Percentiles rank a stretch among this genome's conserved stretches.
phyloP scores from a whole-genome alignment of 2,797 vertebrate species.

The Phataginus tetradactyla region DNA sequence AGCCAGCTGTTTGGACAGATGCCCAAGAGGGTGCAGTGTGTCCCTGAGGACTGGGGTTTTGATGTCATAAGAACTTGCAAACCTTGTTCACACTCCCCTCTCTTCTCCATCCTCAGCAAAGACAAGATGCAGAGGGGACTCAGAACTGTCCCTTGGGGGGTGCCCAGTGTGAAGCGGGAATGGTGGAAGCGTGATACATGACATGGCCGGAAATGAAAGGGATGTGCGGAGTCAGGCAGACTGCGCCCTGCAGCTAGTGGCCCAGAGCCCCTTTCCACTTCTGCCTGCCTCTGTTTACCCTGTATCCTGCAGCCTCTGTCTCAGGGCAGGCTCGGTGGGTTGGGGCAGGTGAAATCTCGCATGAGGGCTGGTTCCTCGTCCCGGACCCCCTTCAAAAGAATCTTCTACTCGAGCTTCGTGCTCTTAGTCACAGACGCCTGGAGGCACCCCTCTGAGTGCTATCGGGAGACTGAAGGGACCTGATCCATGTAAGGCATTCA shows the following conservation, averaged over 20 bases:
- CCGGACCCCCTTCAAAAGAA: background rate
- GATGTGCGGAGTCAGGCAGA: background rate
- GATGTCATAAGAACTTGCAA: background rate
- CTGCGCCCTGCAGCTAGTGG: background rate
- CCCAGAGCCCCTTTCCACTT: background rate
- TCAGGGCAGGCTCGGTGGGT: background rate
- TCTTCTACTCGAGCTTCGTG: background rate
- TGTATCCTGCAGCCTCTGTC: background rate
- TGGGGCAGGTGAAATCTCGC: no score
- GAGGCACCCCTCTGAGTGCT: background rate
- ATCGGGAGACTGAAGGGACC: background rate
- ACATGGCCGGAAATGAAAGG: no score
- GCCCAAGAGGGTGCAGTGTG: background rate
- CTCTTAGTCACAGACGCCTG: background rate
- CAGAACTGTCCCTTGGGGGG: accelerated
- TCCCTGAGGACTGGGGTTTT: background rate
- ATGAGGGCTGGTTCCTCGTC: background rate
- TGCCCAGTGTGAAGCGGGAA: background rate
- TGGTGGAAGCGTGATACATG: background rate
- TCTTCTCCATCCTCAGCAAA: background rate
- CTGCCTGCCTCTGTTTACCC: background rate
- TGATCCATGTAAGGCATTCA: background rate
- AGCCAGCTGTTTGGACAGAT: background rate
- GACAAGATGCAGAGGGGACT: background rate
- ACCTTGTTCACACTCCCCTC: background rate